phyloP scores from a whole-genome alignment of 64 coral and sea anemone species.

The Pocillopora damicornis region DNA sequence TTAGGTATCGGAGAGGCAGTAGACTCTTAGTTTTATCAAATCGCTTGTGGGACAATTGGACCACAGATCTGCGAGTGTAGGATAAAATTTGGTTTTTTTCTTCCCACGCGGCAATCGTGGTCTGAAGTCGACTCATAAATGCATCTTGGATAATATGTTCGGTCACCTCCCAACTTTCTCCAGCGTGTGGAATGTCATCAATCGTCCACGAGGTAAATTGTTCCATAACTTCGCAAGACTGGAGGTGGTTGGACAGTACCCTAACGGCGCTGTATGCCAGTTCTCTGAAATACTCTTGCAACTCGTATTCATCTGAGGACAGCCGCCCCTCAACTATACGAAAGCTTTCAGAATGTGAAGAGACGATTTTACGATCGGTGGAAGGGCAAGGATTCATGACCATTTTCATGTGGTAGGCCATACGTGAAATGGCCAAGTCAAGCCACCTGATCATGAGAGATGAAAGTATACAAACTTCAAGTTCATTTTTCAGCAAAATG shows the following conservation, averaged over 20 bases:
- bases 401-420: not conserved
- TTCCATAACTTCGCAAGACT: not conserved
- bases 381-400: not conserved
- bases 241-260: not conserved
- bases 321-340: not conserved
- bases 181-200: not conserved
- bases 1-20: not conserved
- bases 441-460: no score
- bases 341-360: not conserved
- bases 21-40: not conserved
- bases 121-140: not conserved
- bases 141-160: not conserved
- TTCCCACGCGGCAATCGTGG: constrained; percentile 21
- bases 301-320: not conserved
- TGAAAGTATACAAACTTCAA: no score
- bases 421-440: no score
- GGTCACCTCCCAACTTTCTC: not conserved
- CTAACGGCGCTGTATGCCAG: not conserved
- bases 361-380: not conserved
- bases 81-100: constrained; percentile 13
- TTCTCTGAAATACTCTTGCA: not conserved
- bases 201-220: constrained; percentile 15
- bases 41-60: not conserved
- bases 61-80: not conserved
- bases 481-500: no score